Evolutionary conservation across 2,797 vertebrate species (phyloP).

Genomic region (Spinibarbus caldwelli): DNA sequence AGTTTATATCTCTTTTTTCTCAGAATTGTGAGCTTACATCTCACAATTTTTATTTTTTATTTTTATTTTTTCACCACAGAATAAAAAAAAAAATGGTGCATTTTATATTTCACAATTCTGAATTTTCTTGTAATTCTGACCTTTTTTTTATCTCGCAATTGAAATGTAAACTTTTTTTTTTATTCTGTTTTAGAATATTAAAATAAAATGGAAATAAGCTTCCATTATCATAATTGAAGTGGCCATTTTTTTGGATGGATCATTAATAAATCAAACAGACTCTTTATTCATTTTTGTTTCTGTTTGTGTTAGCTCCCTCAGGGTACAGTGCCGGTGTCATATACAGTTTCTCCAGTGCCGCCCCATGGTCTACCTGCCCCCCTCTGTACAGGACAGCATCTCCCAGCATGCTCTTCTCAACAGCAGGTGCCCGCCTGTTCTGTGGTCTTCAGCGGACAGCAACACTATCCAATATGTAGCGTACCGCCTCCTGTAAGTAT

Average conservation of each 20-base stretch:
- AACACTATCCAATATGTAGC: slow-evolving; percentile 91
- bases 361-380: slow-evolving; percentile 92
- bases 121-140: too few relatives aligned
- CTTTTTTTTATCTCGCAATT: too few relatives aligned
- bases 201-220: too few relatives aligned
- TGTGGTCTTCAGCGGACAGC: slow-evolving; percentile 96
- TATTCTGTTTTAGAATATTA: too few relatives aligned
- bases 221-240: not conserved
- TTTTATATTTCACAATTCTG: too few relatives aligned
- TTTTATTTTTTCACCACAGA: too few relatives aligned
- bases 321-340: slow-evolving; percentile 92
- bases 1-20: not conserved
- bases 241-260: not conserved
- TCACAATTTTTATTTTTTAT: too few relatives aligned
- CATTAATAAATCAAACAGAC: not conserved
- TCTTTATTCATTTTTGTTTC: not conserved
- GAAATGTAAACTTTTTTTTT: too few relatives aligned
- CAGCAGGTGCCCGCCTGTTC: slow-evolving; percentile 94
- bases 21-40: too few relatives aligned
- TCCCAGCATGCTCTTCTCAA: slow-evolving; percentile 90
- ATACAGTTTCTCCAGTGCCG: slow-evolving; percentile 91
- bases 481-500: slow-evolving; percentile 73
- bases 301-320: slow-evolving; percentile 85
- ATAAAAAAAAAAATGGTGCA: too few relatives aligned
- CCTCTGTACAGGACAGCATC: slow-evolving; percentile 92